These are phyloP conservation scores for Hylyphantes graminicola DNA, from an alignment of 1,140 invertebrate species.

Conservation along the genomic window DNA sequence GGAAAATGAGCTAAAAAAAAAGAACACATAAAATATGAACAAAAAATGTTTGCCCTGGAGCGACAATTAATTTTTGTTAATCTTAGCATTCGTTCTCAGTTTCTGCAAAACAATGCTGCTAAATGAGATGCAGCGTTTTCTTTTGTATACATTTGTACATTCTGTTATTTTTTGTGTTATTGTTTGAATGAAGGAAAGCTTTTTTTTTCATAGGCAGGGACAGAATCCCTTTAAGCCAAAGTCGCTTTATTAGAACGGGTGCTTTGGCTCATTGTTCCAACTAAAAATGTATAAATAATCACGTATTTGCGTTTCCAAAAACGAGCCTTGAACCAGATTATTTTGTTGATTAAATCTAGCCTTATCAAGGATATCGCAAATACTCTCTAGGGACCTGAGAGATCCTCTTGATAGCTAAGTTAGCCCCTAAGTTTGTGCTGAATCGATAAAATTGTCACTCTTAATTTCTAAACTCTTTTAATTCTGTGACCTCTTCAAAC, in stretches of 20 bases:
- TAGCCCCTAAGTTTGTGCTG: too few relatives aligned
- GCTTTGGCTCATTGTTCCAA: conserved; percentile 16
- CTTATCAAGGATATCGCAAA: too few relatives aligned
- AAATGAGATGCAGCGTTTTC: conserved; percentile 51
- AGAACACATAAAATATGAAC: not conserved
- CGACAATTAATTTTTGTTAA: conserved; percentile 61
- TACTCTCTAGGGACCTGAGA: too few relatives aligned
- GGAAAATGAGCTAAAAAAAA: conserved; percentile 42
- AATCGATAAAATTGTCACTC: too few relatives aligned
- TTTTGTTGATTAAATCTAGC: too few relatives aligned
- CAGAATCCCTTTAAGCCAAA: conserved; percentile 32
- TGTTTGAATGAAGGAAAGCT: conserved; percentile 52
- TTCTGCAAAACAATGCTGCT: conserved; percentile 46
- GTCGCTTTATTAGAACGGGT: conserved; percentile 37
- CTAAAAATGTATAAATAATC: conserved; percentile 34
- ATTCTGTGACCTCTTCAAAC: too few relatives aligned
- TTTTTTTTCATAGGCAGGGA: not conserved
- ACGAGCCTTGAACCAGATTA: conserved; percentile 44
- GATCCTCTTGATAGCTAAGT: too few relatives aligned
- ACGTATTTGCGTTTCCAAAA: conserved; percentile 7
- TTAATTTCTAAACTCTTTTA: too few relatives aligned
- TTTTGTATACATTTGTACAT: conserved; percentile 34
- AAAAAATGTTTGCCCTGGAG: conserved; percentile 55
- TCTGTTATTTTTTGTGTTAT: conserved; percentile 26
- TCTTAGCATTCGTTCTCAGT: conserved; percentile 54